phyloP scores from a whole-genome alignment of 1,140 invertebrate species.

The Euwallacea fornicatus region DNA sequence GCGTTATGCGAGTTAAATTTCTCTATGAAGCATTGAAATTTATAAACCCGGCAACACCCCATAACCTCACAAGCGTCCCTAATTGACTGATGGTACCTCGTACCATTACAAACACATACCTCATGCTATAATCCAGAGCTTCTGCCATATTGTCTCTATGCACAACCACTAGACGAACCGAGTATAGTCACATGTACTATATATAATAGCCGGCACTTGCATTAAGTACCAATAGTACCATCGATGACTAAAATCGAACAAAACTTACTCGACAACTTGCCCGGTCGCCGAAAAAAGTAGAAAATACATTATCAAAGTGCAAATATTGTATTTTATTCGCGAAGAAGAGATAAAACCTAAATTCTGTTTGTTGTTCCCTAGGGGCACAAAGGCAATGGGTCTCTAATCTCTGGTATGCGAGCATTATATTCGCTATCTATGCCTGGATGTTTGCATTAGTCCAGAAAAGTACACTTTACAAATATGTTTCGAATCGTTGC shows the following conservation, averaged over 20 bases:
- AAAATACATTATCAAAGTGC: conserved; percentile 42
- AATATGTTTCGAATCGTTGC: too few relatives aligned
- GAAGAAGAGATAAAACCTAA: conserved; percentile 30
- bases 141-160: too few relatives aligned
- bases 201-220: not conserved
- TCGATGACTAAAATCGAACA: not conserved
- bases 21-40: too few relatives aligned
- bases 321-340: conserved; percentile 38
- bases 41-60: too few relatives aligned
- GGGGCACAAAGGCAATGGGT: conserved; percentile 22
- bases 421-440: too few relatives aligned
- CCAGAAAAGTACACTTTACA: too few relatives aligned
- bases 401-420: conserved; percentile 25
- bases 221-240: not conserved
- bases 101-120: conserved; percentile 7
- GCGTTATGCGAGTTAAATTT: too few relatives aligned
- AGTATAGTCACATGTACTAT: too few relatives aligned
- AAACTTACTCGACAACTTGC: not conserved
- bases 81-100: too few relatives aligned
- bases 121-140: conserved; percentile 24
- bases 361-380: conserved; percentile 30
- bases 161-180: too few relatives aligned
- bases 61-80: too few relatives aligned
- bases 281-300: conserved; percentile 22
- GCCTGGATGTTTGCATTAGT: too few relatives aligned